Percentiles rank a stretch among this genome's conserved stretches.
phyloP scores from a whole-genome alignment of 2,888 invertebrate genomes.

The Oxyteleia sp. region DNA sequence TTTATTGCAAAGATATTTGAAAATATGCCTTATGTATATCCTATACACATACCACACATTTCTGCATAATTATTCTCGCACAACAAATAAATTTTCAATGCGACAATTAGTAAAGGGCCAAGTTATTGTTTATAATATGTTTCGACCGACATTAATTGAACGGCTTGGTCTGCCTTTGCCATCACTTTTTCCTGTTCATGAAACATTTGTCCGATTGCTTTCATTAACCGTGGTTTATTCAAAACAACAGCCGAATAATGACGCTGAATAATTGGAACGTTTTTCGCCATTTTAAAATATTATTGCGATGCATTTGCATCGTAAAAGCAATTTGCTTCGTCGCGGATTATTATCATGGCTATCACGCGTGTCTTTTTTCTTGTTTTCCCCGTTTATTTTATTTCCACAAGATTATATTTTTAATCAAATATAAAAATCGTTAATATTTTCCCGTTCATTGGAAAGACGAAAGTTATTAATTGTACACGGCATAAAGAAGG shows the following conservation, averaged over 20 bases:
- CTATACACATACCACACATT: too few species aligned
- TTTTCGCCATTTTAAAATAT: slow-evolving; percentile 6
- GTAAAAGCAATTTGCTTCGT: slow-evolving; percentile 1
- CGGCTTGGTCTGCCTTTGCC: not conserved
- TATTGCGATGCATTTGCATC: slow-evolving; percentile 4
- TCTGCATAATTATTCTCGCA: too few species aligned
- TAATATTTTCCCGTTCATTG: not conserved
- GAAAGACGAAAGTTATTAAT: not conserved
- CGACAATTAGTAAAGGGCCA: not conserved
- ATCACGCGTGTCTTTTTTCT: not conserved
- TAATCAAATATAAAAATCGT: not conserved
- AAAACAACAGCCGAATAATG: not conserved
- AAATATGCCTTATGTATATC: too few species aligned
- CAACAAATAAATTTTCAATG: not conserved
- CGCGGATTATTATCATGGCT: not conserved
- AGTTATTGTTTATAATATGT: slow-evolving; percentile 42
- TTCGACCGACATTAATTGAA: slow-evolving; percentile 5
- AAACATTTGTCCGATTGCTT: slow-evolving; percentile 3
- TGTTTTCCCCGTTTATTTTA: not conserved
- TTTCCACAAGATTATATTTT: not conserved
- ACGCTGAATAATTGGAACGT: slow-evolving; percentile 6
- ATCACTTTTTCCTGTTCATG: not conserved
- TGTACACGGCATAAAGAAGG: not conserved
- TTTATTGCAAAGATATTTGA: too few species aligned
- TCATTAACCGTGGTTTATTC: slow-evolving; percentile 5